A percentile compares a stretch with the other conserved stretches of the same genome.
Evolutionary conservation across 1,140 invertebrate species (phyloP).

Genomic region (Drosophila ogumai): DNA sequence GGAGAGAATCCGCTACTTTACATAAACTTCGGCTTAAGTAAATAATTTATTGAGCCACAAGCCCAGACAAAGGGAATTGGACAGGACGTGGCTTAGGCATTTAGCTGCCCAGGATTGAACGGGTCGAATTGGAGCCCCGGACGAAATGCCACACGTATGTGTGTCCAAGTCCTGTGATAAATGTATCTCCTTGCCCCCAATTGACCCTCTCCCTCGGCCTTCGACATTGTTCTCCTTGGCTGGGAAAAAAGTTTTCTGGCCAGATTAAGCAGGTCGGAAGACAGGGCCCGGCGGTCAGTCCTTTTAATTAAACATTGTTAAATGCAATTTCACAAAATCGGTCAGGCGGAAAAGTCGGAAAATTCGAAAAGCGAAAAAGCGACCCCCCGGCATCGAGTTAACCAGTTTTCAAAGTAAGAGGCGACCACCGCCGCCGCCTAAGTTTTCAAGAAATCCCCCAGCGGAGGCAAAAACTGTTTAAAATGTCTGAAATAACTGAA

Average conservation of each 20-base stretch:
- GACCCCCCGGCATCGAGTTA: conserved; percentile 26
- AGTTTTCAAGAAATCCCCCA: conserved; percentile 10
- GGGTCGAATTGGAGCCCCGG: conserved; percentile 12
- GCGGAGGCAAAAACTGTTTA: conserved; percentile 2
- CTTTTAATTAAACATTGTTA: conserved; percentile 68
- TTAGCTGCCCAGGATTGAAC: conserved; percentile 27
- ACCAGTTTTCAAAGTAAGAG: conserved; percentile 32
- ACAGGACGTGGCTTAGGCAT: conserved; percentile 35
- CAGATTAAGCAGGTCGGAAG: conserved; percentile 42
- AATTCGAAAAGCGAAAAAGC: conserved; percentile 36
- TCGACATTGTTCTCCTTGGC: conserved; percentile 4
- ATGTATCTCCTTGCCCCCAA: conserved; percentile 41
- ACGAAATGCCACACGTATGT: conserved; percentile 38
- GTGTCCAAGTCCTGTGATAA: conserved; percentile 56
- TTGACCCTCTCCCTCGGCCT: conserved; percentile 30
- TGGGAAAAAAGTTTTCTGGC: conserved; percentile 29
- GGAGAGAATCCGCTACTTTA: conserved; percentile 66
- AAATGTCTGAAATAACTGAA: not conserved
- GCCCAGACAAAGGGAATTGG: conserved; percentile 21
- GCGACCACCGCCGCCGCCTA: not conserved
- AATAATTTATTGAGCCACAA: conserved; percentile 77
- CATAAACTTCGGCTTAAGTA: conserved; percentile 78
- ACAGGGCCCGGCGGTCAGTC: conserved; percentile 31
- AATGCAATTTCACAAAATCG: conserved; percentile 63
- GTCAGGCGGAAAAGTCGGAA: conserved; percentile 50